Base-by-base conservation (phyloP, 1,140 invertebrate genomes). In the Dolichoris vasculosae region DNA sequence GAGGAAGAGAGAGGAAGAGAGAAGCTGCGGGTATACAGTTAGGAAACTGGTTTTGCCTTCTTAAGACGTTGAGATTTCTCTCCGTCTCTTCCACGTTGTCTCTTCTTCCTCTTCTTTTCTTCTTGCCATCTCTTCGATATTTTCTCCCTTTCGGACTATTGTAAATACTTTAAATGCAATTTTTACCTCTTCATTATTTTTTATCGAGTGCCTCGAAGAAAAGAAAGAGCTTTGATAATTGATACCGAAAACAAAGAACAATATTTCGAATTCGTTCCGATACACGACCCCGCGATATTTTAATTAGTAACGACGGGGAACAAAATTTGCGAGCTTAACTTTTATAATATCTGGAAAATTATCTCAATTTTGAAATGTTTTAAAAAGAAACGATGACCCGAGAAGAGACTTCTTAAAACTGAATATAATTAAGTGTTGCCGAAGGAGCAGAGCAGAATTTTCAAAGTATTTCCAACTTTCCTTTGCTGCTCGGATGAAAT, bases 1-100 rank as follows among this genome's bases (percentile, higher is more conserved):
- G 82, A 83, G 69, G 35, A 71, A 84, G 83, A 84, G 76, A 84
- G 73, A 73, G 63, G 77, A 59, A 30, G 63, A 64, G 67, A 64
- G 51, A 59, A 71, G 63, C n/a, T 77, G 78, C 30, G 15, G 46
- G 64, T 85, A 73, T 87, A 87, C 87, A 87, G 87, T 87, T 87
- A 86, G 87, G 71, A 87, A 87, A 87, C 87, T 87, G 87, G 87
- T 87, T 87, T 82, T 79, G 64, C 78, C 87, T 86, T 51, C 78
- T 77, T 23, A 55, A 64, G 71, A 83, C 78, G 81, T 71, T 77
- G 84, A 79, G 83, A 83, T 73, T 83, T 83, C 55, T 81, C 79
- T 84, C 81, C 51, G 48, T 82, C 51, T 79, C 46, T 85, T 82
- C 81, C n/a, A 76, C 64, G 51, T 73, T 30, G 38, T 38, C 23